phyloP scores from a whole-genome alignment of 2,113 vertebrate species.

The Octodon degus region DNA sequence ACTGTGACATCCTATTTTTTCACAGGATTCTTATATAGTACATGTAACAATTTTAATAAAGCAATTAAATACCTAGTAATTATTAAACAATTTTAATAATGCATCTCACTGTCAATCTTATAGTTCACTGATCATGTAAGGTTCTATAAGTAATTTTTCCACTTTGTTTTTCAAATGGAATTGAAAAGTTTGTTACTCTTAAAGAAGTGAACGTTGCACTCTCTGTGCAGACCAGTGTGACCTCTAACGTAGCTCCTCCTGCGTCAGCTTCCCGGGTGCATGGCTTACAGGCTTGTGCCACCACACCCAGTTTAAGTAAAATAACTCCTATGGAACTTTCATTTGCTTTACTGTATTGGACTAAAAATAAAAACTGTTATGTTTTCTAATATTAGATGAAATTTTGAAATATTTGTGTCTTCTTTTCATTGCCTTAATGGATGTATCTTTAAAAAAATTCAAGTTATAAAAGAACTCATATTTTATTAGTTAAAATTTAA shows the following conservation, averaged over 20 bases:
- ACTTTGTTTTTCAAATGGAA: constrained; percentile 4
- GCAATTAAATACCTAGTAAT: neutral
- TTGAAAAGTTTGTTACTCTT: neutral
- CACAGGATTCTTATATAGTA: constrained; percentile 72
- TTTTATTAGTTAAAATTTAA: constrained; percentile 49
- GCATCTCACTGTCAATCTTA: constrained; percentile 73
- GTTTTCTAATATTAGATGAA: neutral
- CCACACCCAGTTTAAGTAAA: neutral
- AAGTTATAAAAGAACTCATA: neutral
- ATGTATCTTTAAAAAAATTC: neutral
- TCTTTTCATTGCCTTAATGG: neutral
- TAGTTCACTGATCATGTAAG: constrained; percentile 61
- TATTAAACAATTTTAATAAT: constrained; percentile 80
- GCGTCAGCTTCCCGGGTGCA: neutral
- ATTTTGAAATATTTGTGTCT: constrained; percentile 14
- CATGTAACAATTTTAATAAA: constrained; percentile 81
- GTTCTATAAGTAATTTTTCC: neutral
- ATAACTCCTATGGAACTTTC: neutral
- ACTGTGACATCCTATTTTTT: constrained; percentile 75
- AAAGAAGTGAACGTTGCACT: neutral
- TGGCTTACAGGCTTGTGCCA: neutral
- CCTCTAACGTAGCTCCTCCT: neutral
- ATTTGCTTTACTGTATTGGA: neutral
- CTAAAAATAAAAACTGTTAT: neutral
- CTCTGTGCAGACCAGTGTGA: neutral